Evolutionary conservation across 2,113 vertebrate species (phyloP).

Genomic region (Peucedramus taeniatus): DNA sequence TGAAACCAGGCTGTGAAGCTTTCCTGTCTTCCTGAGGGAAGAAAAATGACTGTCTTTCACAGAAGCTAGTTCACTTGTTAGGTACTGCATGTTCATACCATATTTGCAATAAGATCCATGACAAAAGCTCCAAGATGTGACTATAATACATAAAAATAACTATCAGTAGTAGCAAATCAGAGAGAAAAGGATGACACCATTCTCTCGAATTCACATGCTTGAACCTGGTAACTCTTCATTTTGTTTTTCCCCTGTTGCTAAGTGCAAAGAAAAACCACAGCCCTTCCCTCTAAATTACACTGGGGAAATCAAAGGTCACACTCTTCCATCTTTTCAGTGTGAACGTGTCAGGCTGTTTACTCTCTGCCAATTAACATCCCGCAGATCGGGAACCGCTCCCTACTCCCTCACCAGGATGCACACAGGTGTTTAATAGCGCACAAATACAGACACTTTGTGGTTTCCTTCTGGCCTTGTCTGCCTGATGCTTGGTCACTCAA

Average conservation of each 20-base stretch:
- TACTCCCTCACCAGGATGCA: background rate
- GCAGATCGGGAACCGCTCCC: background rate
- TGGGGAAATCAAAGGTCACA: background rate
- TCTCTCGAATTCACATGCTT: background rate
- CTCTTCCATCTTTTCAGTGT: background rate
- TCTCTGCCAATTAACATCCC: background rate
- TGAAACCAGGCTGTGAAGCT: background rate
- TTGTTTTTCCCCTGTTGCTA: background rate
- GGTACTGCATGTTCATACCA: background rate
- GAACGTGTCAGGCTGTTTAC: background rate
- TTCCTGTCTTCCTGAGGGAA: background rate
- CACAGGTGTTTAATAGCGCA: rapidly evolving
- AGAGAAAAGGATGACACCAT: background rate
- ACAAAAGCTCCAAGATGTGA: background rate
- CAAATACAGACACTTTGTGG: background rate
- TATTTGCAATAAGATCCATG: background rate
- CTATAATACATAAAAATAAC: background rate
- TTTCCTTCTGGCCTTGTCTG: background rate
- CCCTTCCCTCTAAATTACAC: background rate
- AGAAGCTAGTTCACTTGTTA: background rate
- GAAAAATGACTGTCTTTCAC: background rate
- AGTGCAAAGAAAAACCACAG: background rate
- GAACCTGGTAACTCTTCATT: background rate
- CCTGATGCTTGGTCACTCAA: background rate
- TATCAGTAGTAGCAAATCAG: background rate